Percentiles rank a stretch among this genome's conserved stretches.
These are phyloP conservation scores for Halesus radiatus DNA, from an alignment of 1,140 invertebrate genomes.

Conservation along the genomic window DNA sequence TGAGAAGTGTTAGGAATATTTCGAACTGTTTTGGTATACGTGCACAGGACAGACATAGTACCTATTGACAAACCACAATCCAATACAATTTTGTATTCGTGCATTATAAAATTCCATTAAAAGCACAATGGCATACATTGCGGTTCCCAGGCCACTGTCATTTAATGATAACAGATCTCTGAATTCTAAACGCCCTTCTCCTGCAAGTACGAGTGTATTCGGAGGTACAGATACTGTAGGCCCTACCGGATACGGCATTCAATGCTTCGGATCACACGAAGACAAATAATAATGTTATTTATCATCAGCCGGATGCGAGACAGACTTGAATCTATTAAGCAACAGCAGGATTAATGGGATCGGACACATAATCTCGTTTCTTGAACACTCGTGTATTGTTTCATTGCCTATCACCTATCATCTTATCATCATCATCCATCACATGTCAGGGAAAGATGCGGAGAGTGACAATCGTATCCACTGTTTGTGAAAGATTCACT, in stretches of 20 bases:
- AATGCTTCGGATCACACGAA: constrained; percentile 45
- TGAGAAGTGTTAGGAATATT: too few species aligned
- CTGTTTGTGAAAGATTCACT: too few species aligned
- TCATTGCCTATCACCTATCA: background rate
- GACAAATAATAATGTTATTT: constrained; percentile 47
- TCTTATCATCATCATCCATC: background rate
- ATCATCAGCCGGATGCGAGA: constrained; percentile 47
- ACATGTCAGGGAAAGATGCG: background rate
- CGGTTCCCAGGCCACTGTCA: background rate
- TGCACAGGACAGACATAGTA: background rate
- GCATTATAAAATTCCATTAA: constrained; percentile 8
- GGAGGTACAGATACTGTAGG: background rate
- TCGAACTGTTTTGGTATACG: background rate
- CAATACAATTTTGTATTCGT: too few species aligned
- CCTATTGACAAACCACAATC: too few species aligned
- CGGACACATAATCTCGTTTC: background rate
- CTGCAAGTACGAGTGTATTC: background rate
- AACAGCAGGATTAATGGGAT: background rate
- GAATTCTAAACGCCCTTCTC: constrained; percentile 2
- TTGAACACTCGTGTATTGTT: background rate
- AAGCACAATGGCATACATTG: background rate
- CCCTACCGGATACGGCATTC: constrained; percentile 46
- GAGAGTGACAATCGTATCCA: background rate
- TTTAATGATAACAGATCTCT: constrained; percentile 13
- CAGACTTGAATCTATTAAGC: constrained; percentile 40